Conservation (phyloP, 2,888 invertebrate species). For the Dioctria rufipes region DNA sequence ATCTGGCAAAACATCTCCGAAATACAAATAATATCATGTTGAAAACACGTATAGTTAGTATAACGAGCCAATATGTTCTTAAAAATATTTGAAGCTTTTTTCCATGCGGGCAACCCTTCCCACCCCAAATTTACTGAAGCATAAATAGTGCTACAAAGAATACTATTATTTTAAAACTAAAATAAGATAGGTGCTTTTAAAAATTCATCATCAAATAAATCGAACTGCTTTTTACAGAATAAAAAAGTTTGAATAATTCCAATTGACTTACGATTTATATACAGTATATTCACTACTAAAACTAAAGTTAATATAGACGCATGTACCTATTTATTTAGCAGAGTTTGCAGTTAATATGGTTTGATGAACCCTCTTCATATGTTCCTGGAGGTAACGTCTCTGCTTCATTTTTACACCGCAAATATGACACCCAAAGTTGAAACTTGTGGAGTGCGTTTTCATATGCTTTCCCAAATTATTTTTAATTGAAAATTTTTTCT, state of each 20-base stretch:
- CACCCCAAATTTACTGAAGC: no score
- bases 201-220: neutral
- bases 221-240: neutral
- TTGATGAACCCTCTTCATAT: slow-evolving; percentile 69
- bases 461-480: slow-evolving; percentile 72
- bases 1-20: no score
- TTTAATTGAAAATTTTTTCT: slow-evolving; percentile 71
- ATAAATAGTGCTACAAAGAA: no score
- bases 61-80: no score
- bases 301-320: no score
- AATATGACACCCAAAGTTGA: slow-evolving; percentile 69
- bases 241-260: no score
- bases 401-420: slow-evolving; percentile 73
- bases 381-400: slow-evolving; percentile 73
- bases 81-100: no score
- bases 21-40: no score
- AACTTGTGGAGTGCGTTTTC: slow-evolving; percentile 71
- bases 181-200: neutral
- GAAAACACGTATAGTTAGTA: no score
- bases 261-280: neutral
- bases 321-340: slow-evolving; percentile 11
- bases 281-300: no score
- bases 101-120: no score
- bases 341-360: slow-evolving; percentile 37
- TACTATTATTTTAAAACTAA: no score